Evolutionary conservation across 2,113 vertebrate species (phyloP), one percentile per base, ranked within the genome.

Genomic region (Phaethon lepturus): DNA sequence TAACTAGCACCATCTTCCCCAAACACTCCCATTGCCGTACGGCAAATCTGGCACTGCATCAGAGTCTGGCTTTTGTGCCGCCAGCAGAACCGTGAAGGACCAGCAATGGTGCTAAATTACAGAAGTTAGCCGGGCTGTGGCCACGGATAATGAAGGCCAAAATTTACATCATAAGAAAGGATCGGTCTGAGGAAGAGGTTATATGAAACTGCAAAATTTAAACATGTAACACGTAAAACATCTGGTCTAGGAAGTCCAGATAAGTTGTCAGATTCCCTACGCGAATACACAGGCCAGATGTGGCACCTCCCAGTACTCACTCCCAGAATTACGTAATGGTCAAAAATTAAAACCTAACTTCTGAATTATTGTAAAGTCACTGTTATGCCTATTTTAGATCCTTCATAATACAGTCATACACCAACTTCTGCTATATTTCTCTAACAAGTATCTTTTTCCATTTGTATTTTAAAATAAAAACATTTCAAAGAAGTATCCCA

Each of bases 41-140:
- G 0, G 1, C 44, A 55, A 77, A 59, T 14, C 33, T 0, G 0
- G 17, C 10, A 18, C 53, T 19, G 11, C 45, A 56, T 52, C 52
- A 19, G 47, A 60, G n/a, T 28, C 13, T 16, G 33, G 45, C 42
- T 89, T 52, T 38, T 28, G 7, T 2, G 8, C 58, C 11, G 10
- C 42, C n/a, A 56, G 45, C 58, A 63, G 13, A 72, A 44, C 17
- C 12, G 0, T 4, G 17, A 84, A 31, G 63, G 59, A 84, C 11
- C 55, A 80, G 73, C 49, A 58, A 25, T 0, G 2, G 11, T 24
- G 31, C 40, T 45, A 5, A 79, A 66, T 10, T n/a, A 52, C 15
- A 56, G 7, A 45, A 22, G 11, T 38, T 22, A 59, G 44, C 16
- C 58, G 26, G 47, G 45, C 80, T 89, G 84, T 38, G 87, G n/a